These are phyloP conservation scores for Potamilus streckersoni DNA, from an alignment of 1,140 invertebrate genomes.

Conservation along the genomic window DNA sequence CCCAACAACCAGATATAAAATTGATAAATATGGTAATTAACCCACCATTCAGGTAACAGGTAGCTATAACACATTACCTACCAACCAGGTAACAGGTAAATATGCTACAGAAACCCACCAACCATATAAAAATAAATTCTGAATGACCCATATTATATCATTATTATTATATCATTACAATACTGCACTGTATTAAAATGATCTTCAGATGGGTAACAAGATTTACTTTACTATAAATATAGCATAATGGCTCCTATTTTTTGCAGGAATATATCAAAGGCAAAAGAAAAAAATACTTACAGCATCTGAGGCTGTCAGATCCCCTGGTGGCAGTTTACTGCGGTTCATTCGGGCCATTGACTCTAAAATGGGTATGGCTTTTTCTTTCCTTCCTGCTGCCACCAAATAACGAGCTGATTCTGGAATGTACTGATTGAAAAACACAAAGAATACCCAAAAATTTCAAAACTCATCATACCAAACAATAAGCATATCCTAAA, in stretches of 20 bases:
- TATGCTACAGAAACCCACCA: neutral
- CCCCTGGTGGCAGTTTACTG: constrained; percentile 85
- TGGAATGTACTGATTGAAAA: constrained; percentile 72
- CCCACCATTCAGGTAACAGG: too few relatives aligned
- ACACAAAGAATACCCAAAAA: neutral
- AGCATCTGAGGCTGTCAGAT: constrained; percentile 68
- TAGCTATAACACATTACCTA: too few relatives aligned
- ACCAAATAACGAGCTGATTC: constrained; percentile 92
- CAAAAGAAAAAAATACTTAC: constrained; percentile 10
- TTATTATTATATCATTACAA: neutral
- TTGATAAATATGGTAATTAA: too few relatives aligned
- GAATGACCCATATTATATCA: neutral
- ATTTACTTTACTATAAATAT: neutral
- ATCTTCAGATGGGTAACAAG: neutral
- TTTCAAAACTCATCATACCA: too few relatives aligned
- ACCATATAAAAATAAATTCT: too few relatives aligned
- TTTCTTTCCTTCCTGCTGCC: constrained; percentile 84
- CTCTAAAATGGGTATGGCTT: constrained; percentile 84
- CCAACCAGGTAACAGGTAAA: too few relatives aligned
- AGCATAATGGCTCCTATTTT: neutral
- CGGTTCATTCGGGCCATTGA: constrained; percentile 87
- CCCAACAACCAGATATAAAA: too few relatives aligned
- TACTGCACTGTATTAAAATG: neutral
- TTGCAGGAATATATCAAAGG: neutral
- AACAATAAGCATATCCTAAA: too few relatives aligned